Evolutionary conservation across 2,113 vertebrate genomes (phyloP).

Genomic region (Tragelaphus imberbis): DNA sequence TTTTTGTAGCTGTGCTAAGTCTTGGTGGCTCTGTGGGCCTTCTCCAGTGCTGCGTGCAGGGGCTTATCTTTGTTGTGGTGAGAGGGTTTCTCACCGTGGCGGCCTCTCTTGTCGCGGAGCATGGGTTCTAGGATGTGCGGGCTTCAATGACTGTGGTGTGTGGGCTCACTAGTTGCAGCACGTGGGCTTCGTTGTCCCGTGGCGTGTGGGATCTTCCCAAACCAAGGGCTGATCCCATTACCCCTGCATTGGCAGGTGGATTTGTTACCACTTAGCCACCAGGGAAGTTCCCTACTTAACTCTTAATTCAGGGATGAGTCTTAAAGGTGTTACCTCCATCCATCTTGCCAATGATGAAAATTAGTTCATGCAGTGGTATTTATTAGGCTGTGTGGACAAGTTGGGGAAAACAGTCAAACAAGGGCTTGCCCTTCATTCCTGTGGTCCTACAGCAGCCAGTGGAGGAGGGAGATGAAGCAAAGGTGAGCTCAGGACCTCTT

Average conservation of each 20-base stretch:
- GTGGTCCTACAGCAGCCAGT: neutral
- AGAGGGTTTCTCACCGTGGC: accelerated
- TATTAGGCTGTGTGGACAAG: accelerated
- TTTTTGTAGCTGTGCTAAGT: neutral
- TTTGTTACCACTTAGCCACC: neutral
- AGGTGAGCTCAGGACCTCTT: accelerated
- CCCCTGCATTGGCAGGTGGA: neutral
- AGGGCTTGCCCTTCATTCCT: accelerated
- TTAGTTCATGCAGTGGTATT: neutral
- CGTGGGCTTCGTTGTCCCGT: neutral
- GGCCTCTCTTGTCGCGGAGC: accelerated
- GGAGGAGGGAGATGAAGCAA: accelerated
- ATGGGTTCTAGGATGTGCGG: accelerated
- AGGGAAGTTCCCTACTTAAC: neutral
- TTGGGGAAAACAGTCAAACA: neutral
- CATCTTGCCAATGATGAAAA: neutral
- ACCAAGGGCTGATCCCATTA: neutral
- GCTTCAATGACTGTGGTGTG: neutral
- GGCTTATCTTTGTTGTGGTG: neutral
- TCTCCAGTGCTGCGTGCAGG: neutral
- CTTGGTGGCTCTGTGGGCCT: neutral
- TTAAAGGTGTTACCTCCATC: neutral
- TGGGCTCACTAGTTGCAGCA: neutral
- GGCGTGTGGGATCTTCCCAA: neutral
- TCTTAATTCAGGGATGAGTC: neutral